Percentiles rank a stretch among this genome's conserved stretches.
These are phyloP conservation scores for Eupithecia tripunctaria DNA, from an alignment of 2,888 invertebrate species.

Conservation along the genomic window DNA sequence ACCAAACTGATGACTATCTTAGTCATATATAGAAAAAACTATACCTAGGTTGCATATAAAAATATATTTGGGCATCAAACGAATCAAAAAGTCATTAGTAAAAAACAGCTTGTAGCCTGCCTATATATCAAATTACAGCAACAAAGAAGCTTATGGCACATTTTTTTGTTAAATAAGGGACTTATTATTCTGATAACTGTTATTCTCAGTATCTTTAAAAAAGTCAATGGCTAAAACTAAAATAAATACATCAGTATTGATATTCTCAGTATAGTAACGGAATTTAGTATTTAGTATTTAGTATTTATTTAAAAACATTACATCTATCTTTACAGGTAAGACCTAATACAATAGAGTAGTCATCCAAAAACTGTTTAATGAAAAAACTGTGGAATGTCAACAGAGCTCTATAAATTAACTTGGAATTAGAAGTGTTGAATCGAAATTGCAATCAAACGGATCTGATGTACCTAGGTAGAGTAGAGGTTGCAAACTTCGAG, in stretches of 20 bases:
- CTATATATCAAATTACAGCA: background rate
- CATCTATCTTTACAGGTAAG: too few relatives aligned
- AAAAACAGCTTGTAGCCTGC: too few relatives aligned
- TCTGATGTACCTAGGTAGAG: constrained; percentile 14
- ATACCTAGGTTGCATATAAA: background rate
- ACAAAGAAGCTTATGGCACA: background rate
- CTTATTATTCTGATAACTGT: too few relatives aligned
- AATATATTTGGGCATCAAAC: background rate
- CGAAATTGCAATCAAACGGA: constrained; percentile 17
- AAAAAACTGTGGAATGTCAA: too few relatives aligned
- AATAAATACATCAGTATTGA: too few relatives aligned
- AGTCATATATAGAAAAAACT: background rate
- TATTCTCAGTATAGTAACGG: background rate
- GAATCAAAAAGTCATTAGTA: background rate
- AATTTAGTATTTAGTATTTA: too few relatives aligned
- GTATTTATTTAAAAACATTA: too few relatives aligned
- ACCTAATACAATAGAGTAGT: too few relatives aligned
- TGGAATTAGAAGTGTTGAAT: constrained; percentile 9
- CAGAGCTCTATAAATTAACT: constrained; percentile 1
- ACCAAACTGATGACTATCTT: too few relatives aligned
- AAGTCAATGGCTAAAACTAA: too few relatives aligned
- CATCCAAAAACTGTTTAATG: too few relatives aligned
- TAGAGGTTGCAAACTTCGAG: constrained; percentile 21
- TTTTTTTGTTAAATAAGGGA: background rate
- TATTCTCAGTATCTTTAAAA: too few relatives aligned